Percentiles rank a stretch among this genome's conserved stretches.
These are phyloP conservation scores for Drosophila neocordata DNA, from an alignment of 1,140 invertebrate genomes.

Conservation along the genomic window DNA sequence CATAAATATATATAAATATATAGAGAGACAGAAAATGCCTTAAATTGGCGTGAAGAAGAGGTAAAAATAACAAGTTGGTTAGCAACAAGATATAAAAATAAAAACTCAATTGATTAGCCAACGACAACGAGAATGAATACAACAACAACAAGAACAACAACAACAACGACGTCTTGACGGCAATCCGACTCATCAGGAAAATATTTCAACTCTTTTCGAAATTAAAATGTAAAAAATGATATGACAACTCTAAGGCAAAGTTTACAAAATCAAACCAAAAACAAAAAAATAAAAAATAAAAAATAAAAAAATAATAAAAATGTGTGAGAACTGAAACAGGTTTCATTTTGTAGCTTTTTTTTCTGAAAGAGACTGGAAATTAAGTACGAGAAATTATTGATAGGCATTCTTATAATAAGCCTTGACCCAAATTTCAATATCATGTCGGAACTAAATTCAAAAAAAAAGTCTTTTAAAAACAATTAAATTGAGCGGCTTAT, in stretches of 20 bases:
- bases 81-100: slow-evolving; percentile 44
- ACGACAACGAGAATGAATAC: not conserved
- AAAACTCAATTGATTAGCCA: slow-evolving; percentile 45
- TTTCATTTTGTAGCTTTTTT: not conserved
- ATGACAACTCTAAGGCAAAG: not conserved
- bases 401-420: not conserved
- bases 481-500: too few relatives aligned
- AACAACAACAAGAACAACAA: not conserved
- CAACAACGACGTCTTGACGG: not conserved
- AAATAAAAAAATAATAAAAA: not conserved
- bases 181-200: slow-evolving; percentile 35
- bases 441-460: not conserved
- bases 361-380: not conserved
- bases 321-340: slow-evolving; percentile 16
- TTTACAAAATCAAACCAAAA: too few relatives aligned
- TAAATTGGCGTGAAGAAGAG: not conserved
- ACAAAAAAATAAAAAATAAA: not conserved
- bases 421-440: slow-evolving; percentile 10
- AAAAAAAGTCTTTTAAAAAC: too few relatives aligned
- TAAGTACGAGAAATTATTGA: not conserved
- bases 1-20: not conserved
- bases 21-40: slow-evolving; percentile 5
- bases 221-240: slow-evolving; percentile 33
- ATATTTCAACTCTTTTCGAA: slow-evolving; percentile 17
- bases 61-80: slow-evolving; percentile 15